A percentile compares a stretch with the other conserved stretches of the same genome.
phyloP scores from a whole-genome alignment of 2,888 invertebrate genomes.

The Glaucopsyche alexis region DNA sequence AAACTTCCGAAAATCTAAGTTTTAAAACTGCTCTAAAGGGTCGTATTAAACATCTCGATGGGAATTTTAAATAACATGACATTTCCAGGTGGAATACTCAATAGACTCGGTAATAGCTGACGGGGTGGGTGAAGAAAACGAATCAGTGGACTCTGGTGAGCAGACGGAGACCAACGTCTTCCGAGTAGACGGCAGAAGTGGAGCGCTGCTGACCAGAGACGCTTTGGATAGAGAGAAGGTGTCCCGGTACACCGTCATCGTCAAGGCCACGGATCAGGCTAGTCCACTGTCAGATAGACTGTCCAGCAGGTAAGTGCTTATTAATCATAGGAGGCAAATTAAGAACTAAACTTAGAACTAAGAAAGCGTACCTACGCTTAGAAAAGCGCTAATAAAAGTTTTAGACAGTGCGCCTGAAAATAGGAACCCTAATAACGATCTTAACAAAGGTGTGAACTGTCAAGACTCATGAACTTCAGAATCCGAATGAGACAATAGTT shows the following conservation, averaged over 20 bases:
- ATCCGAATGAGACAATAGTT: too few relatives aligned
- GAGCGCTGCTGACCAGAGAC: slow-evolving; percentile 90
- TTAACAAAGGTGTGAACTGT: too few relatives aligned
- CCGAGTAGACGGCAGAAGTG: slow-evolving; percentile 90
- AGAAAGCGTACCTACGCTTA: too few relatives aligned
- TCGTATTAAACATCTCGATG: too few relatives aligned
- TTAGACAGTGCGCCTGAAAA: too few relatives aligned
- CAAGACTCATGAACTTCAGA: too few relatives aligned
- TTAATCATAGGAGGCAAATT: too few relatives aligned
- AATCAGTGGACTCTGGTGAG: slow-evolving; percentile 55
- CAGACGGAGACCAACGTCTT: slow-evolving; percentile 86
- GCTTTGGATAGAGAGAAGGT: slow-evolving; percentile 93
- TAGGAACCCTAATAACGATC: too few relatives aligned
- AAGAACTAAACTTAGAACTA: too few relatives aligned
- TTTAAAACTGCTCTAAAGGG: neutral
- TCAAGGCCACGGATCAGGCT: slow-evolving; percentile 92
- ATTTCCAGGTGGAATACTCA: slow-evolving; percentile 84
- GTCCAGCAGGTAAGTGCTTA: slow-evolving; percentile 82
- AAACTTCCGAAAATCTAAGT: too few relatives aligned
- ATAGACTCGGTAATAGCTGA: slow-evolving; percentile 85
- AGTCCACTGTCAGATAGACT: slow-evolving; percentile 87
- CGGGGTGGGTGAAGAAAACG: slow-evolving; percentile 53
- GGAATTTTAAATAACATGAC: neutral
- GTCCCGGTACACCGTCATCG: slow-evolving; percentile 89
- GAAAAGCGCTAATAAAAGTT: too few relatives aligned